These are phyloP conservation scores for Adelphocoris suturalis DNA, from an alignment of 2,888 invertebrate species.

Conservation along the genomic window DNA sequence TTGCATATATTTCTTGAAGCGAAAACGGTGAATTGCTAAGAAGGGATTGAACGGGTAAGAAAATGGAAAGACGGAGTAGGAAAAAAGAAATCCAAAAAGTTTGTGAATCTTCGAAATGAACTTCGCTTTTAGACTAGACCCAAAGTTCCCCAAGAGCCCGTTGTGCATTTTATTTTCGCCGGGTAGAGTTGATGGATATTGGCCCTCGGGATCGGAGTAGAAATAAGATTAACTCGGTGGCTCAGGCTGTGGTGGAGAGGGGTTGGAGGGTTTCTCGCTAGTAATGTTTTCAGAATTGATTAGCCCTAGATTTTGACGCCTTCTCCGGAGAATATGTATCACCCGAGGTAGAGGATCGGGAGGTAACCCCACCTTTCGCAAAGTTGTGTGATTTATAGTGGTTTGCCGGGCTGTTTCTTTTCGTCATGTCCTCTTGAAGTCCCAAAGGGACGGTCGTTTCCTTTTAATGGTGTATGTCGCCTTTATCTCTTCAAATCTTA, in stretches of 20 bases:
- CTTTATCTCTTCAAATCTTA: no score
- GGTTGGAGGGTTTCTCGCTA: background rate
- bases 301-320: background rate
- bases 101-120: conserved; percentile 30
- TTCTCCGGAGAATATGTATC: conserved; percentile 10
- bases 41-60: background rate
- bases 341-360: background rate
- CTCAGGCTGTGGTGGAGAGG: background rate
- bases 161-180: conserved; percentile 19
- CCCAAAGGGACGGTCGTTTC: no score
- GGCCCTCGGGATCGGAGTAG: conserved; percentile 1
- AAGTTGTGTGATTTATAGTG: background rate
- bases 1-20: background rate
- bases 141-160: background rate
- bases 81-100: background rate
- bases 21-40: background rate
- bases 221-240: conserved; percentile 25
- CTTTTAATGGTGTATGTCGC: no score
- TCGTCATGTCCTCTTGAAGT: no score
- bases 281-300: conserved; percentile 27
- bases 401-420: background rate
- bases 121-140: conserved; percentile 25
- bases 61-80: background rate
- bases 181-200: conserved; percentile 10
- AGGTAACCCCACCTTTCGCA: background rate